Percentiles rank a stretch among this genome's conserved stretches.
phyloP scores from a whole-genome alignment of 2,797 vertebrate species.

The Hafferia zeledoni region DNA sequence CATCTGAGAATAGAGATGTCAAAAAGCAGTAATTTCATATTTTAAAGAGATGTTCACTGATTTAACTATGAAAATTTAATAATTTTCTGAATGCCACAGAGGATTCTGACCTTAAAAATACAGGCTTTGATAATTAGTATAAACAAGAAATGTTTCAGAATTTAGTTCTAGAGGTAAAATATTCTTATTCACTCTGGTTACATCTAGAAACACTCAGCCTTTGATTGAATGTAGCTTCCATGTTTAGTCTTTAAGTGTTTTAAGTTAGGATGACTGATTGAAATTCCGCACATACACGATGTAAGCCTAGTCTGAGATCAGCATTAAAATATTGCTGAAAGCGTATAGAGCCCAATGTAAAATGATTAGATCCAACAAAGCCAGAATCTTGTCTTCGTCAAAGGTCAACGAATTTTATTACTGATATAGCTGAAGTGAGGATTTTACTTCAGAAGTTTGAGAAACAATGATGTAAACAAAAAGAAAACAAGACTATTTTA shows the following conservation, averaged over 20 bases:
- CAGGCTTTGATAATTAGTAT: background rate
- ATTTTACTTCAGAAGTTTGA: background rate
- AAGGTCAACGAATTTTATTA: background rate
- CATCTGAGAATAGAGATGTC: conserved; percentile 53
- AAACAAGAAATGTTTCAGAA: background rate
- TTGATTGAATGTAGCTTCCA: background rate
- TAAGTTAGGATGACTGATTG: background rate
- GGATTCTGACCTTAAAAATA: background rate
- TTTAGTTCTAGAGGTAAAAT: background rate
- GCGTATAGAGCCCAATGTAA: background rate
- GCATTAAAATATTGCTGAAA: background rate
- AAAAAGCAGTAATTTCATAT: conserved; percentile 17
- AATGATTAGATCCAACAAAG: background rate
- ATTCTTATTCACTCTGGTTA: background rate
- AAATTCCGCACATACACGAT: background rate
- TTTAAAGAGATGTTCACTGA: conserved; percentile 36
- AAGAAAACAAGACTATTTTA: background rate
- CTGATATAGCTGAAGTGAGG: background rate
- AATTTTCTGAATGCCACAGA: conserved; percentile 29
- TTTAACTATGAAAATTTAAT: conserved; percentile 60
- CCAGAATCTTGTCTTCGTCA: background rate
- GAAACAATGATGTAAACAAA: background rate
- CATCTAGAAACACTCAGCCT: background rate
- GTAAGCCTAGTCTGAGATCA: background rate
- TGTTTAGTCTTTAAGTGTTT: background rate